Conservation (phyloP, 2,113 vertebrate genomes). For the Ornithorhynchus anatinus region DNA sequence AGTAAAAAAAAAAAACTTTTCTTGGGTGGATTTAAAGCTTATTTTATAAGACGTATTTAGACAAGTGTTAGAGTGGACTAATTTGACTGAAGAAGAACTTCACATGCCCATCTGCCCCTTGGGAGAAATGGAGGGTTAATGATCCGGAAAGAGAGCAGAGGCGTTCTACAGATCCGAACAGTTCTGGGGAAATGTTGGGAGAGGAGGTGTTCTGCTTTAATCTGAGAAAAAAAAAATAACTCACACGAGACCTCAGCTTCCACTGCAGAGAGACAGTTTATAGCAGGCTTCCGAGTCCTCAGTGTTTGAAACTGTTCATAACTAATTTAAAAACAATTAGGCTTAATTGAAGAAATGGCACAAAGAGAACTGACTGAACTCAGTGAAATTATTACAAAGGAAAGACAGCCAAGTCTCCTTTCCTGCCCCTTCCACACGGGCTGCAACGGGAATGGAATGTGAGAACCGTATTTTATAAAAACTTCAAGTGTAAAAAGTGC, state of each 20-base stretch:
- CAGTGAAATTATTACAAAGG: too few relatives aligned
- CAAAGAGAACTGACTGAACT: fast-evolving
- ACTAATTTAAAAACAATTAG: constrained; percentile 42
- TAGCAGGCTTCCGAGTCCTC: background rate
- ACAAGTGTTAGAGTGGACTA: constrained; percentile 62
- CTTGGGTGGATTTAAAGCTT: constrained; percentile 70
- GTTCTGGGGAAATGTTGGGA: fast-evolving
- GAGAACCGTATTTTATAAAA: background rate
- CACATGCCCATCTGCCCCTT: background rate
- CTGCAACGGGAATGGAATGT: background rate
- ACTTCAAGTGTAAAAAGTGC: too few relatives aligned
- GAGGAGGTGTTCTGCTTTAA: background rate
- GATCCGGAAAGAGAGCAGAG: background rate
- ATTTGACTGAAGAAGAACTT: constrained; percentile 31
- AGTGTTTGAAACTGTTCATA: background rate
- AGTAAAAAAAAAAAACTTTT: constrained; percentile 72
- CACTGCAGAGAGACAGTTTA: background rate
- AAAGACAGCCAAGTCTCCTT: background rate
- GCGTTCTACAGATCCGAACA: fast-evolving
- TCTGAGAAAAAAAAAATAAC: background rate
- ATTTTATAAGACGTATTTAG: constrained; percentile 72
- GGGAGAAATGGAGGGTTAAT: background rate
- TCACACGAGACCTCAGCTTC: background rate
- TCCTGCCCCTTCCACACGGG: background rate
- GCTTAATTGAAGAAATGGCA: constrained; percentile 1